Base-by-base conservation (phyloP, 2,888 invertebrate genomes). In the Perdita meconis region DNA sequence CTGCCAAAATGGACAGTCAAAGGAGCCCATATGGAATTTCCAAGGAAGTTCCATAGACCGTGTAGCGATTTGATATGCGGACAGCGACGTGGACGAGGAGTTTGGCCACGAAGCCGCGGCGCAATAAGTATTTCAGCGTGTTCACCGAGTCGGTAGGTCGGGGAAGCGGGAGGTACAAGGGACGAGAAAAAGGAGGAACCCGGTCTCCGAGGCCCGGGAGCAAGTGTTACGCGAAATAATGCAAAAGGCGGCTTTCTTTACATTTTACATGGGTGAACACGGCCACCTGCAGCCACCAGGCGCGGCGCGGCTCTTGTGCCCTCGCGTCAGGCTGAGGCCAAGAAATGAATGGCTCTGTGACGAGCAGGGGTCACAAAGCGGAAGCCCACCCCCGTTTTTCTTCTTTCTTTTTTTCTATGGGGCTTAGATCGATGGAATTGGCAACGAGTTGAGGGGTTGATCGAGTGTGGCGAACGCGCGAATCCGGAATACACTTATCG, bases 191-290 rank as follows among this genome's bases (percentile, higher is more conserved):
- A 44, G 16, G 19, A 12, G 38, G 40, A 69, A 67, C 36, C 16
- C 24, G 40, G 64, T 68, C 72, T 63, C 40, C n/a, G 56, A 60
- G 22, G 44, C 56, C 51, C 47, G 6, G 13, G 64, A 70, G 78
- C 64, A 66, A 74, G 75, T 65, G 78, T 70, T 73, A 59, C 72
- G 69, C 61, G 79, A 85, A 84, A 85, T 85, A 85, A 85, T 85
- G 81, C 69, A 85, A 57, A 68, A 55, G 59, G 51, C 61, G 61
- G 72, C 44, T 75, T 85, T 83, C 81, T 86, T 86, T 84, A 83
- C 73, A 84, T 86, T 86, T 84, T 79, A 79, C 73, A 83, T 84
- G 60, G 55, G 40, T 64, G 65, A 66, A 81, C 71, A 61, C 56
- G 71, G 50, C 63, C 55, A 59, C 57, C 66, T 34, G 38, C 42